A percentile compares a stretch with the other conserved stretches of the same genome.
These are phyloP conservation scores for Hyles lineata DNA, from an alignment of 2,888 invertebrate genomes.

Conservation along the genomic window DNA sequence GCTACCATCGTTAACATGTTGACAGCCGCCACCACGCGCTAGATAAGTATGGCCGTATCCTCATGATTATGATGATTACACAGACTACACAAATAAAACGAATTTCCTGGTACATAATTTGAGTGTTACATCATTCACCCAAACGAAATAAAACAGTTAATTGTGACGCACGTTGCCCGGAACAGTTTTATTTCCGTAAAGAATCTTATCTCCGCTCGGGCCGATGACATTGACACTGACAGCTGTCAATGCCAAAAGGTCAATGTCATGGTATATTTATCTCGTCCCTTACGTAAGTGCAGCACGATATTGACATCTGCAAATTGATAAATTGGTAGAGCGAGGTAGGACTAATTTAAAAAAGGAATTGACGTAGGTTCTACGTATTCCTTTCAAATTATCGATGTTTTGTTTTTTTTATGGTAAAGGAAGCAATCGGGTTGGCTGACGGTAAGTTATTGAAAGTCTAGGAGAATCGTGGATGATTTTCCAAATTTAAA, in stretches of 20 bases:
- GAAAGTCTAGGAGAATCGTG: too few relatives aligned
- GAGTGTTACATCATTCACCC: too few relatives aligned
- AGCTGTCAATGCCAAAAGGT: constrained; percentile 13
- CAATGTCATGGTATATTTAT: not conserved
- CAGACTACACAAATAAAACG: too few relatives aligned
- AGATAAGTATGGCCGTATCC: too few relatives aligned
- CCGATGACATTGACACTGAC: constrained; percentile 12
- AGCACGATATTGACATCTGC: not conserved
- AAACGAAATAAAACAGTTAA: not conserved
- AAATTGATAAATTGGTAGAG: not conserved
- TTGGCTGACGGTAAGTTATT: too few relatives aligned
- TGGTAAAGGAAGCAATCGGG: too few relatives aligned
- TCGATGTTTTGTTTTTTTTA: too few relatives aligned
- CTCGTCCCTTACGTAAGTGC: not conserved
- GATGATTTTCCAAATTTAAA: too few relatives aligned
- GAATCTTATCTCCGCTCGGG: not conserved
- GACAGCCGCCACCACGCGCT: too few relatives aligned
- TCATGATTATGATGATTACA: too few relatives aligned
- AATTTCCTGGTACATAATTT: too few relatives aligned
- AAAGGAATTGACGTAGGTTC: not conserved
- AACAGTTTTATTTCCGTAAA: not conserved
- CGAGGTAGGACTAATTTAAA: constrained; percentile 2
- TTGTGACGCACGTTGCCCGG: not conserved
- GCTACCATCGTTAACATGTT: too few relatives aligned
- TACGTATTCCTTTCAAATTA: not conserved